These are phyloP conservation scores for Onychorhynchus coronatus DNA, from an alignment of 2,113 vertebrate genomes.

Conservation along the genomic window DNA sequence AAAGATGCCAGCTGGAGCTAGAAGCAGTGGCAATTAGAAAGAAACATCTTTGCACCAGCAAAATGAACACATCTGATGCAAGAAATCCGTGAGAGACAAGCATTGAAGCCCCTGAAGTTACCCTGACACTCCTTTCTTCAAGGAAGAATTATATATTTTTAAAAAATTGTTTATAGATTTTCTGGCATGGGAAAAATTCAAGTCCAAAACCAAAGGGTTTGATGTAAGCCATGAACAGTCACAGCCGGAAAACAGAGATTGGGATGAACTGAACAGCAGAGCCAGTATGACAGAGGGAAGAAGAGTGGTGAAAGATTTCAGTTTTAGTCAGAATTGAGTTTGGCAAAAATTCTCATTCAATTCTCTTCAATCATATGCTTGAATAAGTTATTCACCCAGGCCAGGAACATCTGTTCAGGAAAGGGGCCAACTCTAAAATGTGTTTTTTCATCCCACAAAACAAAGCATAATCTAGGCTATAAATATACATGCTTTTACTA, in stretches of 20 bases:
- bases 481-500: slow-evolving; percentile 49
- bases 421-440: slow-evolving; percentile 55
- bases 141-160: not conserved
- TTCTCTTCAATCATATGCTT: slow-evolving; percentile 16
- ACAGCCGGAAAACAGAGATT: not conserved
- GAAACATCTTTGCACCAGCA: not conserved
- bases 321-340: slow-evolving; percentile 26
- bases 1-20: slow-evolving; percentile 37
- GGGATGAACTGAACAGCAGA: not conserved
- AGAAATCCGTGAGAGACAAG: slow-evolving; percentile 27
- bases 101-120: not conserved
- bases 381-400: slow-evolving; percentile 53
- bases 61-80: not conserved
- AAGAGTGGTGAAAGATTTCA: slow-evolving; percentile 35
- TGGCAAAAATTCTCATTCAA: slow-evolving; percentile 51
- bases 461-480: slow-evolving; percentile 57
- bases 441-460: slow-evolving; percentile 54
- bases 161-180: not conserved
- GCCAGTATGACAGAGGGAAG: not conserved
- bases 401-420: slow-evolving; percentile 65
- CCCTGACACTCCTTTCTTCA: not conserved
- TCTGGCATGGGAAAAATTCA: not conserved
- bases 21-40: slow-evolving; percentile 9
- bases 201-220: not conserved
- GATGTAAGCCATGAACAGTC: not conserved